Conservation (phyloP, 92 coral and sea anemone species). For the Anthopleura xanthogrammica region DNA sequence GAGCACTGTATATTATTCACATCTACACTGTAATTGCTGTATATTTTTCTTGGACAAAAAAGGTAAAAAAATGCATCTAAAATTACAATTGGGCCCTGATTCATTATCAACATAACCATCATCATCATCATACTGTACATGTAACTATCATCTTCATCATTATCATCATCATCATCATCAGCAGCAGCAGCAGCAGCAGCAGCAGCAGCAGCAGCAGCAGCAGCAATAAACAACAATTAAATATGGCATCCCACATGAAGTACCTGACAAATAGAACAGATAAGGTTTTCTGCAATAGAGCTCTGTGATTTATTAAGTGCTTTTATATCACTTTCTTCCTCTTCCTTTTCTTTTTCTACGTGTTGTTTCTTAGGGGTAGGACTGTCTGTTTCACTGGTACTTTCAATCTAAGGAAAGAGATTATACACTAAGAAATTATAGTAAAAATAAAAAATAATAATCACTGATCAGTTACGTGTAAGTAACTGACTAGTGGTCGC, state of each 20-base stretch:
- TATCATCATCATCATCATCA: too few relatives aligned
- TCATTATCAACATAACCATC: too few relatives aligned
- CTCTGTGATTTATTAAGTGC: slow-evolving; percentile 37
- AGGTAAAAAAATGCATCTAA: too few relatives aligned
- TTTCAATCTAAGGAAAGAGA: background rate
- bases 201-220: too few relatives aligned
- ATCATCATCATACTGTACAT: too few relatives aligned
- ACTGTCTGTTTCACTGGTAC: slow-evolving; percentile 29
- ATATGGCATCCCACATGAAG: background rate
- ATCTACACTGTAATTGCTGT: background rate
- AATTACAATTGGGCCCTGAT: too few relatives aligned
- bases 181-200: too few relatives aligned
- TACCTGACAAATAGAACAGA: slow-evolving; percentile 92
- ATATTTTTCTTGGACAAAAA: too few relatives aligned
- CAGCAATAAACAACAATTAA: too few relatives aligned
- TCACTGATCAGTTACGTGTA: too few relatives aligned
- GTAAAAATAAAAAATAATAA: background rate
- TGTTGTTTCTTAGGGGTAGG: slow-evolving; percentile 34
- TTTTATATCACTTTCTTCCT: background rate
- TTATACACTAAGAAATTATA: background rate
- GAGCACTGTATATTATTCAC: background rate
- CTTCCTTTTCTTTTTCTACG: background rate
- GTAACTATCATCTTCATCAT: too few relatives aligned
- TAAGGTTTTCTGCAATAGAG: slow-evolving; percentile 70
- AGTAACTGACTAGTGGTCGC: too few relatives aligned